Base-by-base conservation (phyloP, 1,140 invertebrate species). In the Antheraea mylitta region DNA sequence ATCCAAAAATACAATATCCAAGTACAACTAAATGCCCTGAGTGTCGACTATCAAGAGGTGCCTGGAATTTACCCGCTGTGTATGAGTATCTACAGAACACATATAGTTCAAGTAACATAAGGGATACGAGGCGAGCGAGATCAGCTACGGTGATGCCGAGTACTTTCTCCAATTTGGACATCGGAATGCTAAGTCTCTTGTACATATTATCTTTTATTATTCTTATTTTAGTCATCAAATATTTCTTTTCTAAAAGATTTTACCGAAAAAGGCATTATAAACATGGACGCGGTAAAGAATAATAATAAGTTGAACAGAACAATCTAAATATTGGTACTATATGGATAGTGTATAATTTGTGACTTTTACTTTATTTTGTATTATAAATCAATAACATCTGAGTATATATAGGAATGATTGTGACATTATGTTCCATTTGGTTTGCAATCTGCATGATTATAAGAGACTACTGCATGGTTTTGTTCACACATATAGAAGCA, bases 1-100 rank as follows among this genome's bases (percentile, higher is more conserved):
- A 96, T 90, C 97, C 96, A 0, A 99, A 99, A 92, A 93, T 96
- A 48, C 96, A 98, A 82, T 99, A 99, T 90, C 99, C 99, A 0
- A 92, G 95, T 11, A 73, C 82, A 10, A 77, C 91, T 0, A 90
- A 94, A 66, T 99, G 98, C 90, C 92, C 94, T 0, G 79, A 92
- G 13, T 99, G 98, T 86, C 94, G 93, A 67, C 83, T 92, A 13
- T 74, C 82, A 3, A 90, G 94, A 67, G 93, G 90, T 5, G 92
- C 93, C 22, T 98, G 96, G 96, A 94, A 96, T 75, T 91, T 95
- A 73, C 86, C 90, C 0, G 93, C 95, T 67, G 96, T 98, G 2
- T 90, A 97, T 30, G 77, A 92, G 22, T 98, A 97, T 87, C 88
- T 99, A 9, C 94, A 95, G 66, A 92, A 90, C 37, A 95, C 98